Percentiles rank a stretch among this genome's conserved stretches.
phyloP scores from a whole-genome alignment of 2,888 invertebrate genomes.

The Mesodorylaimus sp. region DNA sequence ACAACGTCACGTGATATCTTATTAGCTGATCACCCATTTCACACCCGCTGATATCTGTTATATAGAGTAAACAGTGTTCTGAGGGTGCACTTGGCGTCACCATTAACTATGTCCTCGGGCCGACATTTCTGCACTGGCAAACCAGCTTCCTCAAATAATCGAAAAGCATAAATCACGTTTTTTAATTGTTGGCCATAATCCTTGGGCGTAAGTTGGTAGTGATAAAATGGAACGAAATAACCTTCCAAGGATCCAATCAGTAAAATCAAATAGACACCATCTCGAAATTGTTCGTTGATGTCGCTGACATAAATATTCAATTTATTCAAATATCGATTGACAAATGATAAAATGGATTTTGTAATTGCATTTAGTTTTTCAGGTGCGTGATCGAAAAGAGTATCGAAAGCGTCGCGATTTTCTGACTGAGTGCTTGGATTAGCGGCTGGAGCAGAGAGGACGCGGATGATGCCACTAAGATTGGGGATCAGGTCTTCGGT shows the following conservation, averaged over 20 bases:
- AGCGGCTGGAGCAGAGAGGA: too few species aligned
- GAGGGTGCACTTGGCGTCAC: conserved; percentile 85
- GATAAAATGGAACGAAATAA: conserved; percentile 87
- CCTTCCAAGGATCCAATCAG: conserved; percentile 88
- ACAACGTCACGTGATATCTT: too few species aligned
- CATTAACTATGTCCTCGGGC: conserved; percentile 94
- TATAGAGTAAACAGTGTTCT: conserved; percentile 89
- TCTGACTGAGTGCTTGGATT: too few species aligned
- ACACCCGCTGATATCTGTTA: too few species aligned
- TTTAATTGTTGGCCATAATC: conserved; percentile 42
- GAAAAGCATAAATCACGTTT: conserved; percentile 89
- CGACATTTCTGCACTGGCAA: conserved; percentile 77
- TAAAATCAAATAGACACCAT: conserved; percentile 83
- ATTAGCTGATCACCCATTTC: too few species aligned
- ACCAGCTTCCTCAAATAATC: conserved; percentile 90
- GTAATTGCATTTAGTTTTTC: conserved; percentile 92
- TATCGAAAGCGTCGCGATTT: conserved; percentile 83
- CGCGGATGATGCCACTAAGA: conserved; percentile 45
- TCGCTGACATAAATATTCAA: conserved; percentile 80
- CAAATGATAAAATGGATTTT: conserved; percentile 82
- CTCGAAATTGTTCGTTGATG: conserved; percentile 71
- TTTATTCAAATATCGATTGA: conserved; percentile 89
- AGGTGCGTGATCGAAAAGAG: conserved; percentile 89
- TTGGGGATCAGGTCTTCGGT: conserved; percentile 79
- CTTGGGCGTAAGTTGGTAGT: conserved; percentile 72